Percentiles rank a stretch among this genome's conserved stretches.
These are phyloP conservation scores for Archips xylosteana DNA, from an alignment of 2,888 invertebrate species.

Conservation along the genomic window DNA sequence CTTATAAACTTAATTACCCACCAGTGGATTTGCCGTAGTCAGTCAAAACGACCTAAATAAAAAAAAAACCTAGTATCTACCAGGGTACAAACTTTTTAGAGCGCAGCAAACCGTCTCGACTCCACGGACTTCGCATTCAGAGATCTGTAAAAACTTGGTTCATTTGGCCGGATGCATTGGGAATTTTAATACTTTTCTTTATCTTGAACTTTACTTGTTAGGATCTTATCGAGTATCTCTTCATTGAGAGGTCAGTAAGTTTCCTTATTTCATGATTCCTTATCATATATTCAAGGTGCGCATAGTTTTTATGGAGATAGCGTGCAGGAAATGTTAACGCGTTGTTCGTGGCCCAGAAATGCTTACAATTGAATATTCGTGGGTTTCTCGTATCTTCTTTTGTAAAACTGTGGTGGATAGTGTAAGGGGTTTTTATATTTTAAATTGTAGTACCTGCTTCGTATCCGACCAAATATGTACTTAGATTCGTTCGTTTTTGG, in stretches of 20 bases:
- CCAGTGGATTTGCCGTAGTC: not conserved
- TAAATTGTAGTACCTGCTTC: too few species aligned
- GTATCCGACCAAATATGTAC: too few species aligned
- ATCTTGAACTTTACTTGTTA: constrained; percentile 78
- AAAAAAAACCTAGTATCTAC: not conserved
- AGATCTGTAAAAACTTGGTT: constrained; percentile 81
- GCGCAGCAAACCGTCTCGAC: constrained; percentile 44
- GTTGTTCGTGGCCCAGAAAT: too few species aligned
- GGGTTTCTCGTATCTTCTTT: too few species aligned
- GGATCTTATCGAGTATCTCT: constrained; percentile 63
- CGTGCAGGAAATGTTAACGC: too few species aligned
- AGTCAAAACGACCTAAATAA: not conserved
- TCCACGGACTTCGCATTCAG: constrained; percentile 58
- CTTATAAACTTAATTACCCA: not conserved
- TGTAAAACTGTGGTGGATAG: too few species aligned
- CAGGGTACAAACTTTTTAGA: constrained; percentile 23
- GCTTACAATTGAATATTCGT: too few species aligned
- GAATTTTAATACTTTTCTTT: constrained; percentile 82
- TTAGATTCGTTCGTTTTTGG: too few species aligned
- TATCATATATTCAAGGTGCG: constrained; percentile 42
- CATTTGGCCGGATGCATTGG: constrained; percentile 81
- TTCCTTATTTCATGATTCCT: constrained; percentile 46
- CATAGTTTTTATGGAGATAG: not conserved
- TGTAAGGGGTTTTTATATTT: too few species aligned
- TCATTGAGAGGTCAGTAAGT: constrained; percentile 52